Base-by-base conservation (phyloP, 2,888 invertebrate species). In the Nasonovia ribisnigri region DNA sequence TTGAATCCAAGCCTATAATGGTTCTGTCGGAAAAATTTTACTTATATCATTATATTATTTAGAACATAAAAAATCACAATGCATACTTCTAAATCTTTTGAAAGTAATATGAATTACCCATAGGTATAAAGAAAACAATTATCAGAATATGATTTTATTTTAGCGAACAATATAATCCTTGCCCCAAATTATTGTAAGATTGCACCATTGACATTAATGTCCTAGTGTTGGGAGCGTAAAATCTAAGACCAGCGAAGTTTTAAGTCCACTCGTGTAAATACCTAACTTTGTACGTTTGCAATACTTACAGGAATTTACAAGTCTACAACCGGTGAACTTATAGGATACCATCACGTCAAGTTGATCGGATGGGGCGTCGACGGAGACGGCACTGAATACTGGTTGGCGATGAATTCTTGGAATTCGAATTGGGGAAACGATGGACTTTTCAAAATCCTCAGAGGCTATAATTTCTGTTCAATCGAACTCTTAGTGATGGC, bases 381-480 rank as follows among this genome's bases (percentile, higher is more conserved):
- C 42, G 51, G 29, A 8, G 77, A 54, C 26, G 88, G 51, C 0
- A 13, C 26, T 54, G 92, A 77, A 24, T 92, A 92, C 51, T 92
- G 92, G 88, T 29, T 92, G 84, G 92, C 92, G 54, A 92, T 92
- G 77, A 92, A 92, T 24, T 92, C 92, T 29, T 92, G 92, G 92
- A 92, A 92, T n/a, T 84, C 88, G 26, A n/a, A 46, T 6, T 92
- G 92, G 92, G 92, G 92, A 54, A 54, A 92, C 54, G 4, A 36
- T n/a, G 92, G 88, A 54, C 77, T 92, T 36, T 92, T 92, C 77
- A 92, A 92, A 88, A 92, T 92, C n/a, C 88, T 88, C 67, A 92
- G 54, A 43, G 92, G 92, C 3, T 88, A 88, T 46, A 92, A 92
- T n/a, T 88, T 92, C 54, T 92, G 92, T 77, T 88, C 92, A 1